Evolutionary conservation across 2,888 invertebrate genomes (phyloP), one percentile per base, ranked within the genome.

Genomic region (Drosophila fungiperda): DNA sequence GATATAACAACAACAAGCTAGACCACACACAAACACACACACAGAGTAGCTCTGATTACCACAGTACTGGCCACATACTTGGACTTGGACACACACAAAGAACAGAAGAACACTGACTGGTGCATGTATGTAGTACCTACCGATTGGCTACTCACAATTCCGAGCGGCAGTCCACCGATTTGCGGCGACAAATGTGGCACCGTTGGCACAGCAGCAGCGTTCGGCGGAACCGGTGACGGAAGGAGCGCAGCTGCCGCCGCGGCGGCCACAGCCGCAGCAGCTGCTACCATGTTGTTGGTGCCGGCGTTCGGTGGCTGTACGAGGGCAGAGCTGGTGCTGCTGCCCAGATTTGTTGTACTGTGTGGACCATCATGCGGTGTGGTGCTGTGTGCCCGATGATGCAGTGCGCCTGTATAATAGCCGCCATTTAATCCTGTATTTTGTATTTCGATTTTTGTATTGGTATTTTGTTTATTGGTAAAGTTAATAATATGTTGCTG

Each of bases 371-470:
- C 97, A 93, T 96, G 96, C 87, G 96, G 95, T 94, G 97, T 97
- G 93, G 97, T 97, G 94, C 97, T 97, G 94, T 97, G 97, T 91
- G 97, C 97, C 94, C 87, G 87, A 78, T 97, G 97, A 94, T 97
- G 97, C 93, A 96, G 94, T 92, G 95, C 95, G 93, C 95, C 95
- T 92, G 95, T 94, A 92, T 95, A 95, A 94, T 95, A 95, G 93
- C 95, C 95, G 92, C 95, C 95, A 93, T 95, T 95, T 94, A 96
- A 94, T 94, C 95, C 95, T 94, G 95, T 55, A 55, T 92, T 92
- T 92, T 88, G 76, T 89, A 89, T 87, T 89, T 86, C 83, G 86
- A 87, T 82, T 82, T 78, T 79, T 71, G 77, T 71, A 63, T 85
- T 84, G 68, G 68, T 81, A 79, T 77, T 73, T 65, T 65, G 60